Evolutionary conservation across 2,113 vertebrate species (phyloP).

Genomic region (Gallinago paraguaiae): DNA sequence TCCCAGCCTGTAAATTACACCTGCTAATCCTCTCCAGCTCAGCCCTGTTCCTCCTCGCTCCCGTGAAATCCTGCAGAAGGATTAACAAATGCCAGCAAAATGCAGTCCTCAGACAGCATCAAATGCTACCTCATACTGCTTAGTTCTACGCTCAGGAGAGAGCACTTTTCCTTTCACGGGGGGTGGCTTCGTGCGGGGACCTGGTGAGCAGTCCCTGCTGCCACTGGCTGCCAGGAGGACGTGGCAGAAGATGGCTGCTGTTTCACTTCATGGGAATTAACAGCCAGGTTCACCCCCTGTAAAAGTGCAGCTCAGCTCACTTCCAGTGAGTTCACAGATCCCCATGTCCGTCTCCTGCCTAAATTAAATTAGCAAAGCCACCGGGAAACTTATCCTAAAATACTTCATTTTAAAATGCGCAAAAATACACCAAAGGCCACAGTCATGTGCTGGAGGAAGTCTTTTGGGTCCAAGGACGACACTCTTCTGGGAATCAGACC

Average conservation of each 20-base stretch:
- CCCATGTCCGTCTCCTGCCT: background rate
- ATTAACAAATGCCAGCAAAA: background rate
- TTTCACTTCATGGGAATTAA: background rate
- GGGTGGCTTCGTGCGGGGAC: background rate
- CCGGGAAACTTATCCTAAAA: background rate
- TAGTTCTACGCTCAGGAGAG: background rate
- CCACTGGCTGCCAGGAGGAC: background rate
- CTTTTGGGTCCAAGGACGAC: background rate
- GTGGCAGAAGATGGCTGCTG: accelerated
- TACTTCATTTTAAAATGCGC: background rate
- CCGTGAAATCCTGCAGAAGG: background rate
- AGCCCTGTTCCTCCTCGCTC: background rate
- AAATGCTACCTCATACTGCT: background rate
- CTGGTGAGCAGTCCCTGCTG: background rate
- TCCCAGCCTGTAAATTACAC: background rate
- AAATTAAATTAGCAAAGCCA: conserved; percentile 13
- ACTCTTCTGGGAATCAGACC: background rate
- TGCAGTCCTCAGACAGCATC: accelerated
- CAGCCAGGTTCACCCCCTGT: background rate
- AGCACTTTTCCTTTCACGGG: background rate
- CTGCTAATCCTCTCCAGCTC: conserved; percentile 33
- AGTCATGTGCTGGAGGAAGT: background rate
- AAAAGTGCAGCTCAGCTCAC: background rate
- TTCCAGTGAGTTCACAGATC: background rate
- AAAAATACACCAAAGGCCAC: background rate